Base-by-base conservation (phyloP, 2,113 vertebrate species). In the Plectropomus leopardus region DNA sequence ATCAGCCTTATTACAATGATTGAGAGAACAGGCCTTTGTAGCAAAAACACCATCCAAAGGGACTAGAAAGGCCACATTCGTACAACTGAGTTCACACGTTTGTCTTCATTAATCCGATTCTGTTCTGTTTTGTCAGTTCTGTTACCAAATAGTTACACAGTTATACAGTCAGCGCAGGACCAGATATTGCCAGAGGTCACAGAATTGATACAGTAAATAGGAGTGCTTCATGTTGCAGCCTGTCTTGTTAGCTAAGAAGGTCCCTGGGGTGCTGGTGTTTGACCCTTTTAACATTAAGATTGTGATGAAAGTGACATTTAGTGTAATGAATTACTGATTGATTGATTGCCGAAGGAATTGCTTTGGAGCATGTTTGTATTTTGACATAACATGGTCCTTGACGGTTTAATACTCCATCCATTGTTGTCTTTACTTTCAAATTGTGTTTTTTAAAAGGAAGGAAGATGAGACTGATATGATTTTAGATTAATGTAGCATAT, bases 1-100 rank as follows among this genome's bases (percentile, higher is more conserved):
- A 92, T 92, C 94, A 72, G 92, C 91, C 91, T 96, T 92, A 97
- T 96, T 94, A 94, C 88, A 92, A 76, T 95, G 94, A 97, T 95
- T 96, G 91, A 94, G 87, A 92, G 89, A 87, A 80, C 82, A 73
- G 86, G 71, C 82, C 88, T 78, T 61, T 79, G 85, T 66, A 71
- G 65, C 72, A 71, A 47, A 78, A 82, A 94, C 82, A 88, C 80
- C 84, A 93, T 89, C 91, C 94, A 93, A 90, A 68, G 87, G 53
- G 84, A 69, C 71, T 34, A 65, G 67, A 94, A 94, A 92, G 90
- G 89, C 95, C 92, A 93, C 92, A 94, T 93, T 94, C 94, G 92
- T 94, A 93, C 86, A 95, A 95, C 93, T 90, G 90, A 95, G 88
- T 92, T 84, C 93, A 95, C 74, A 83, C 87, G 90, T 95, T 96